Evolutionary conservation across 1,140 invertebrate genomes (phyloP), one percentile per base, ranked within the genome.

Genomic region (Musca vetustissima): DNA sequence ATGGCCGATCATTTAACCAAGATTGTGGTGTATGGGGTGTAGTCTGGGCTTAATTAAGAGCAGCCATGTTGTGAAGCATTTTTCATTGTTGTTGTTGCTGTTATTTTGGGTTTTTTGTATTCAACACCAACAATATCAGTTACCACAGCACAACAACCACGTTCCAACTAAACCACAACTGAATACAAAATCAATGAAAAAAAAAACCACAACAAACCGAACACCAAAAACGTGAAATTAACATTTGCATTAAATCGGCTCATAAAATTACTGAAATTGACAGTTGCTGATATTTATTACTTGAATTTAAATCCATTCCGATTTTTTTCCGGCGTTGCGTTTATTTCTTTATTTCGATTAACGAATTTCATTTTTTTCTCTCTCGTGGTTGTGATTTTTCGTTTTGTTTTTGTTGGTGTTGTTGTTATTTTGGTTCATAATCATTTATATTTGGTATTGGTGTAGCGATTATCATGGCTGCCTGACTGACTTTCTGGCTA

Each of bases 331-430:
- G 24, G 36, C 17, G 21, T 28, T 43, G 17, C n/a, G 36, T 36
- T 61, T 61, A 61, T 61, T 61, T 21, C 57, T 61, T 61, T 36
- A 61, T 61, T 61, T 61, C 36, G 19, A 36, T 43, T 61, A n/a
- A 59, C 25, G 15, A 43, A 43, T 28, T 25, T 28, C 13, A n/a
- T 15, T 25, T 59, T 59, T 17, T n/a, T n/a, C n/a, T n/a, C n/a
- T n/a, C n/a, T n/a, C n/a, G n/a, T n/a, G 15, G n/a, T 8, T 61
- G 17, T 19, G n/a, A 61, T 61, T 61, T 61, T 17, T 59, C 17
- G 2, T 59, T 17, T 32, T 32, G 8, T 59, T 28, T 32, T 32
- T 28, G 17, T 32, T 59, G 25, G 25, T 7, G 13, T 53, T 53
- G 2, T n/a, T 14, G 32, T 53, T 55, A 7, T 7, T 24, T 55